A percentile compares a stretch with the other conserved stretches of the same genome.
These are phyloP conservation scores for Stramonita haemastoma DNA, from an alignment of 2,888 invertebrate species.

Conservation along the genomic window DNA sequence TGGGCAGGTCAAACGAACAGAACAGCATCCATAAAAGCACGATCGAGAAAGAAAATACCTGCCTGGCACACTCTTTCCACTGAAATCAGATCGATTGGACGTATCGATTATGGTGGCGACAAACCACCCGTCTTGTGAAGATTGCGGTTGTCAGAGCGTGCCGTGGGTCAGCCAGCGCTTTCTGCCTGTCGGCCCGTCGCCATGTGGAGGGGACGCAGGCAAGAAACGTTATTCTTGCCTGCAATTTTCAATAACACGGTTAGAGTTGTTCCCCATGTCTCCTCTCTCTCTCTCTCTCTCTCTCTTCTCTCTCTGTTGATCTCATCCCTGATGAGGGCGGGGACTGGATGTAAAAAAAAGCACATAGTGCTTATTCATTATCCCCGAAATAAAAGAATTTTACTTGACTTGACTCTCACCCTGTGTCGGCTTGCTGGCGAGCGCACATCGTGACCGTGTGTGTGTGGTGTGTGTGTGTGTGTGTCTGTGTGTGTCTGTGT, in stretches of 20 bases:
- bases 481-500: no score
- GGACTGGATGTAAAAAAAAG: no score
- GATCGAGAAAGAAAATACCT: background rate
- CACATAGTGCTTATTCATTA: no score
- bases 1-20: no score
- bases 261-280: background rate
- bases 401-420: no score
- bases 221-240: background rate
- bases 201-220: background rate
- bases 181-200: background rate
- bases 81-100: background rate
- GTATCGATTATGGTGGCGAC: conserved; percentile 3
- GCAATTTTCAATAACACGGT: background rate
- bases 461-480: background rate
- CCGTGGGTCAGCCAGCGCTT: background rate
- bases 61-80: background rate
- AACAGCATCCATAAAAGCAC: background rate
- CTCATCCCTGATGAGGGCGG: no score
- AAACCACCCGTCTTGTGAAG: background rate
- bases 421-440: background rate
- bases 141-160: background rate
- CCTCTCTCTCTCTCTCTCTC: no score
- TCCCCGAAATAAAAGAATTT: no score
- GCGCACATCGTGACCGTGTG: background rate
- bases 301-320: conserved; percentile 5